Conservation (phyloP, 1,140 invertebrate genomes). For the Habropoda laboriosa region DNA sequence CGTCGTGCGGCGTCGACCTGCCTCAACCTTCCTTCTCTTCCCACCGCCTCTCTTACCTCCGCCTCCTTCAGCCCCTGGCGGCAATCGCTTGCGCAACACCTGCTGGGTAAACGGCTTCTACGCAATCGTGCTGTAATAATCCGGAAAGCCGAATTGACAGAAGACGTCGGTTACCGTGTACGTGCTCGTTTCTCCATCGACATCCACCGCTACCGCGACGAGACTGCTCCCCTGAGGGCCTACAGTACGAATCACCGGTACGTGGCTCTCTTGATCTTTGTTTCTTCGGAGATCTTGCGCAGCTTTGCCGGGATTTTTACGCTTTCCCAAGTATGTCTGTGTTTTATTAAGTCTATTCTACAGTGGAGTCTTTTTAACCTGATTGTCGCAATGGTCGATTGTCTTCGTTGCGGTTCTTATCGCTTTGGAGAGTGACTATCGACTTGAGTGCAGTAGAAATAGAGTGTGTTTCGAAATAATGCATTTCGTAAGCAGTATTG, state of each 20-base stretch:
- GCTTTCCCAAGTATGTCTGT: too few relatives aligned
- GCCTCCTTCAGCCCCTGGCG: neutral
- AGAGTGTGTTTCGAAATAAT: too few relatives aligned
- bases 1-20: conserved; percentile 55
- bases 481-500: too few relatives aligned
- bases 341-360: too few relatives aligned
- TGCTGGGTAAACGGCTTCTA: conserved; percentile 58
- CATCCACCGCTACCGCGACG: neutral
- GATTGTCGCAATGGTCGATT: too few relatives aligned
- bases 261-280: neutral
- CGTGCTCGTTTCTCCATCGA: conserved; percentile 23
- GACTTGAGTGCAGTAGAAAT: too few relatives aligned
- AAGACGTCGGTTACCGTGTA: conserved; percentile 42
- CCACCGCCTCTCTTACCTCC: too few relatives aligned
- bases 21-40: too few relatives aligned
- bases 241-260: neutral
- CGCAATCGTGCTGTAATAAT: conserved; percentile 61
- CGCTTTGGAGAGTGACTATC: too few relatives aligned
- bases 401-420: too few relatives aligned
- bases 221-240: neutral
- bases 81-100: conserved; percentile 53
- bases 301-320: neutral
- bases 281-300: neutral
- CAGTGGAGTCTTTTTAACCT: too few relatives aligned
- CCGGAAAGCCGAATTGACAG: conserved; percentile 58